These are phyloP conservation scores for Drosophila barbarae DNA, from an alignment of 2,888 invertebrate genomes.

Conservation along the genomic window DNA sequence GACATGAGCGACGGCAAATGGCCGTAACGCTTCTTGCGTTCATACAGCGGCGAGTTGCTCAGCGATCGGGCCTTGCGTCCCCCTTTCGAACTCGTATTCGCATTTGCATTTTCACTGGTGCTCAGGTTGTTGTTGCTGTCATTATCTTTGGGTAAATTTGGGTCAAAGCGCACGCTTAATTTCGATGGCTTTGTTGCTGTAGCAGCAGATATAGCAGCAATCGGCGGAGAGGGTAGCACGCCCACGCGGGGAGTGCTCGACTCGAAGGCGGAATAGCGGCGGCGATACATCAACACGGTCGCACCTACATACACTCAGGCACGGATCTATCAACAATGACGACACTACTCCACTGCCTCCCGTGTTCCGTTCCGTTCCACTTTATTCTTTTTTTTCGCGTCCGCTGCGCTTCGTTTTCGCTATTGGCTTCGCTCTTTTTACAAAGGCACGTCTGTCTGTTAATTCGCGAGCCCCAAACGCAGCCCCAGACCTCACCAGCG, in stretches of 20 bases:
- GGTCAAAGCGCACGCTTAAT: constrained; percentile 66
- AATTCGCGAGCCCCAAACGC: constrained; percentile 50
- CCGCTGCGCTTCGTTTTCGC: constrained; percentile 7
- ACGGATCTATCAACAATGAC: constrained; percentile 23
- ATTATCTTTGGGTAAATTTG: constrained; percentile 61
- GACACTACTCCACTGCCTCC: constrained; percentile 16
- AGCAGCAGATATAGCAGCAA: constrained; percentile 30
- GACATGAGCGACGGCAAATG: constrained; percentile 66
- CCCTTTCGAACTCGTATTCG: constrained; percentile 47
- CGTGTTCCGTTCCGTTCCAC: constrained; percentile 24
- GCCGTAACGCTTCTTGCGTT: constrained; percentile 73
- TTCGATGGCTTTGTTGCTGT: constrained; percentile 42
- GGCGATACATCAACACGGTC: constrained; percentile 74
- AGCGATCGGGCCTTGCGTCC: constrained; percentile 76
- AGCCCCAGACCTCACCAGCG: constrained; percentile 11
- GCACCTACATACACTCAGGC: constrained; percentile 31
- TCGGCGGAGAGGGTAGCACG: constrained; percentile 61
- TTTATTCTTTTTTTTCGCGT: constrained; percentile 14
- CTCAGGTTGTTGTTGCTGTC: constrained; percentile 49
- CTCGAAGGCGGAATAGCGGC: constrained; percentile 79
- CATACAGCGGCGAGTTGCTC: constrained; percentile 77
- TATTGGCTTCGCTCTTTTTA: constrained; percentile 11
- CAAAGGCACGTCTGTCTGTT: constrained; percentile 68
- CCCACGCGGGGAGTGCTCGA: constrained; percentile 74
- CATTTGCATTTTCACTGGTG: constrained; percentile 30